These are phyloP conservation scores for Rhyzopertha dominica DNA, from an alignment of 1,140 invertebrate genomes.

Conservation along the genomic window DNA sequence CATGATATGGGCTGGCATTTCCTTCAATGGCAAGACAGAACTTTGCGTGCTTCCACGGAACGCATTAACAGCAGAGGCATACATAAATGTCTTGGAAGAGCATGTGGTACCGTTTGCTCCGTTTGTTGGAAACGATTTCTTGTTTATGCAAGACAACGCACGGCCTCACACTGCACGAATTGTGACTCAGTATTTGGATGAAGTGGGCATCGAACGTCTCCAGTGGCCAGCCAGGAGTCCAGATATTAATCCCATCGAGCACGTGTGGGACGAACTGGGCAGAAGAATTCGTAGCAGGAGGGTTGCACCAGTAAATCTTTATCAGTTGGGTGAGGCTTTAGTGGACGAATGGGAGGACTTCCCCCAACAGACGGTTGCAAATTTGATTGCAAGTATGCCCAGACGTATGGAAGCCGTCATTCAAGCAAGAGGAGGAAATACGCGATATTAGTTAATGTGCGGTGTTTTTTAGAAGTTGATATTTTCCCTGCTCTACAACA, in stretches of 20 bases:
- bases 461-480: too few species aligned
- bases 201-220: slow-evolving; percentile 25
- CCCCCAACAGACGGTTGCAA: too few species aligned
- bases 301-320: too few species aligned
- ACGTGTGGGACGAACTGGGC: slow-evolving; percentile 36
- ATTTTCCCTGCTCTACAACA: too few species aligned
- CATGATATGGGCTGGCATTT: slow-evolving; percentile 14
- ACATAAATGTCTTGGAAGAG: neutral
- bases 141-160: slow-evolving; percentile 27
- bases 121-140: slow-evolving; percentile 23
- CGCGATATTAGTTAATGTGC: too few species aligned
- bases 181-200: slow-evolving; percentile 27
- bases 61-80: neutral
- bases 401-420: too few species aligned
- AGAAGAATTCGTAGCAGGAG: too few species aligned
- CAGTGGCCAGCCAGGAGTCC: slow-evolving; percentile 42
- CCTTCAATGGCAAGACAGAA: slow-evolving; percentile 2
- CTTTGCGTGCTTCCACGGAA: neutral
- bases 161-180: slow-evolving; percentile 32
- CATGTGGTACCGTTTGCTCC: slow-evolving; percentile 23
- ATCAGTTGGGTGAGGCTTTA: too few species aligned
- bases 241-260: slow-evolving; percentile 46
- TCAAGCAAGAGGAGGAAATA: too few species aligned
- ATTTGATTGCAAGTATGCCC: too few species aligned
- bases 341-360: too few species aligned